Conservation (phyloP, 2,113 vertebrate species). For the Cyprinodon brontotheroides region DNA sequence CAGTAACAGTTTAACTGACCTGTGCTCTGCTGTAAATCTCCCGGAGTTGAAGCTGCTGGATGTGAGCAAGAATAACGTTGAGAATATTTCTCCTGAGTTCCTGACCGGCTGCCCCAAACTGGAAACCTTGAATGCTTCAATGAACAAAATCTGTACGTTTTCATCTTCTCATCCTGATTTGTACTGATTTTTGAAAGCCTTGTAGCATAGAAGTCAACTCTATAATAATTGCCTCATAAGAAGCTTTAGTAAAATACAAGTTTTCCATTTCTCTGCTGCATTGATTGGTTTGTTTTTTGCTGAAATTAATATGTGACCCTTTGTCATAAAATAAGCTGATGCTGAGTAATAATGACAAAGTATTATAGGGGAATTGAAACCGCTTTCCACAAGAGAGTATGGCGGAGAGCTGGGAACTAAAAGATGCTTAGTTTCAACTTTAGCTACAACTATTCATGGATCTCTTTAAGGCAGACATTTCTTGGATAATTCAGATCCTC, state of each 20-base stretch:
- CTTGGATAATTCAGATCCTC: too few species aligned
- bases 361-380: neutral
- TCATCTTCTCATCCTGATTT: neutral
- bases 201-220: too few species aligned
- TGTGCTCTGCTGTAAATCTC: conserved; percentile 79
- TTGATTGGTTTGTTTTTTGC: neutral
- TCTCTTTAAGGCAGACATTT: too few species aligned
- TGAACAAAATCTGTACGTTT: conserved; percentile 87
- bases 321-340: neutral
- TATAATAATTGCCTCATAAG: too few species aligned
- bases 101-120: conserved; percentile 85
- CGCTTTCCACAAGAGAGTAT: neutral
- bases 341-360: neutral
- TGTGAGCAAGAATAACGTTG: conserved; percentile 88
- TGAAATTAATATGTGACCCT: neutral
- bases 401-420: too few species aligned
- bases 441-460: too few species aligned
- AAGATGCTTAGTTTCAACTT: neutral
- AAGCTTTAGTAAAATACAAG: too few species aligned
- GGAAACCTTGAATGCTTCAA: conserved; percentile 86
- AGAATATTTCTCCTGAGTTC: conserved; percentile 78
- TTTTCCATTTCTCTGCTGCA: too few species aligned
- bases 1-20: conserved; percentile 86
- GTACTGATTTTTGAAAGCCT: too few species aligned
- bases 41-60: conserved; percentile 88